phyloP scores from a whole-genome alignment of 2,888 invertebrate genomes.

The Teleogryllus oceanicus region DNA sequence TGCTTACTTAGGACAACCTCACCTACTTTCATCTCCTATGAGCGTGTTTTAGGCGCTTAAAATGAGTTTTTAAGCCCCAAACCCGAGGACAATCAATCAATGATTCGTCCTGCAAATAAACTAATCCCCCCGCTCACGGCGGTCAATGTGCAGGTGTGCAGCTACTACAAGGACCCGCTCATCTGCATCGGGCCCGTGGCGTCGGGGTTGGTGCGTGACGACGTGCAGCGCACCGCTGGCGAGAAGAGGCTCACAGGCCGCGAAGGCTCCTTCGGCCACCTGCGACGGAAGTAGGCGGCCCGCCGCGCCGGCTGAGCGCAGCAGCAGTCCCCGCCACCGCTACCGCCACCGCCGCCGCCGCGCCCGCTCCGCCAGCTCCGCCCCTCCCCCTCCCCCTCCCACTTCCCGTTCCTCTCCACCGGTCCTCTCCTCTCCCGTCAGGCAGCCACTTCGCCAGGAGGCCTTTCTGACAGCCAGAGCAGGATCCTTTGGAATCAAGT shows the following conservation, averaged over 20 bases:
- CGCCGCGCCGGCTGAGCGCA: conserved; percentile 19
- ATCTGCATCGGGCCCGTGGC: conserved; percentile 84
- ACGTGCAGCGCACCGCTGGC: conserved; percentile 74
- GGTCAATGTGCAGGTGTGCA: conserved; percentile 63
- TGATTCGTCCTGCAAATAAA: no score
- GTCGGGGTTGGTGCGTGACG: conserved; percentile 66
- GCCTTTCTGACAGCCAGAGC: no score
- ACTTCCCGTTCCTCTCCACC: conserved; percentile 32
- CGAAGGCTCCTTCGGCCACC: conserved; percentile 40
- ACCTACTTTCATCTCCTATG: no score
- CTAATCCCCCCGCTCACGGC: no score
- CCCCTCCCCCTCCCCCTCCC: conserved; percentile 28
- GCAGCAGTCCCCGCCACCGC: conserved; percentile 23
- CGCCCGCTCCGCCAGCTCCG: conserved; percentile 27
- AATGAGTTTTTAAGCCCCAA: no score
- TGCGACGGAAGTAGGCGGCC: conserved; percentile 36
- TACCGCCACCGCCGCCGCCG: conserved; percentile 37
- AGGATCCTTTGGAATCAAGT: no score
- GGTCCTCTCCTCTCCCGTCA: neutral
- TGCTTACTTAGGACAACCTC: no score
- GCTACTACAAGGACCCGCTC: conserved; percentile 86
- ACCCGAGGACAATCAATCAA: no score
- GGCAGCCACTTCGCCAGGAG: neutral
- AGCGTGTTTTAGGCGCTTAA: no score
- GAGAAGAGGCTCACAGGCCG: conserved; percentile 70